phyloP scores from a whole-genome alignment of 2,888 invertebrate genomes.

The Rhagonycha lutea region DNA sequence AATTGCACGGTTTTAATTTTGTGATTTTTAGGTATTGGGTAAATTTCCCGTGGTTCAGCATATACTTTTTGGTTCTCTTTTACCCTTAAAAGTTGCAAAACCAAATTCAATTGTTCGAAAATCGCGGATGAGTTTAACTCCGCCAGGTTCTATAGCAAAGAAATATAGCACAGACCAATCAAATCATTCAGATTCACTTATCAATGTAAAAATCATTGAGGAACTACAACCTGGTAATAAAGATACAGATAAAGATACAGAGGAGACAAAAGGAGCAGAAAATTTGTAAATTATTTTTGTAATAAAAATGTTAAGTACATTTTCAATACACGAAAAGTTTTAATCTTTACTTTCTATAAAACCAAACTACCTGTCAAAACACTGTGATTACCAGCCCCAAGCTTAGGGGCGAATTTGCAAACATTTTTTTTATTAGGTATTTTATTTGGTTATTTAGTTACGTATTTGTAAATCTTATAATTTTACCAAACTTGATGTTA shows the following conservation, averaged over 20 bases:
- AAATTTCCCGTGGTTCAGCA: slow-evolving; percentile 97
- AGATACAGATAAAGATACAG: background rate
- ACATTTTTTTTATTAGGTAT: too few relatives aligned
- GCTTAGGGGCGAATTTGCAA: too few relatives aligned
- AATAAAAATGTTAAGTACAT: background rate
- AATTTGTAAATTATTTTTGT: background rate
- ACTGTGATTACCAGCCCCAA: background rate
- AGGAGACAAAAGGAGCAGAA: background rate
- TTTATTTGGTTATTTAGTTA: too few relatives aligned
- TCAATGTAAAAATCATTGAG: background rate
- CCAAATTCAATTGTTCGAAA: slow-evolving; percentile 30
- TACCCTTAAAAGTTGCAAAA: slow-evolving; percentile 66
- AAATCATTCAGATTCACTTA: background rate
- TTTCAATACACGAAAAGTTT: background rate
- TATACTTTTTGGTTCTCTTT: slow-evolving; percentile 86
- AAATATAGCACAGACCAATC: background rate
- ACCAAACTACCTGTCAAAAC: background rate
- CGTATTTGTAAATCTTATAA: too few relatives aligned
- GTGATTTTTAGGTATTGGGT: slow-evolving; percentile 61
- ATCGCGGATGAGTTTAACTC: slow-evolving; percentile 28
- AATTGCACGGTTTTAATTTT: background rate
- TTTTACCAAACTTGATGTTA: too few relatives aligned
- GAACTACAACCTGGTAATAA: background rate
- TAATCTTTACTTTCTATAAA: background rate
- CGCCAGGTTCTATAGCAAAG: background rate